phyloP scores from a whole-genome alignment of 2,113 vertebrate species.

The Nestor notabilis region DNA sequence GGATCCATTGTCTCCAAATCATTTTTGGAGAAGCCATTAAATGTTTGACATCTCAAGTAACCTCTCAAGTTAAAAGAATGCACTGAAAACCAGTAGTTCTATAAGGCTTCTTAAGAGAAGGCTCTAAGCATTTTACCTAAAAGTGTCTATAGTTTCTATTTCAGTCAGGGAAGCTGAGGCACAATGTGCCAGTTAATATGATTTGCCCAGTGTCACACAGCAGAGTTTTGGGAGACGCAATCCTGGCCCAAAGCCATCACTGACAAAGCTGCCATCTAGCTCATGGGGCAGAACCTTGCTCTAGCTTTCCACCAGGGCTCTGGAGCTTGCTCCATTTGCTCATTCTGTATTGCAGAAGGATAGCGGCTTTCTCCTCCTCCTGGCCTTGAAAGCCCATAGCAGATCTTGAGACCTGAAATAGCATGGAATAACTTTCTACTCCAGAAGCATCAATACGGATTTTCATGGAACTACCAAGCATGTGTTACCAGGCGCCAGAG shows the following conservation, averaged over 20 bases:
- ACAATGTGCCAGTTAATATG: fast-evolving
- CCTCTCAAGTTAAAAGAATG: not conserved
- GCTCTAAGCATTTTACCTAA: not conserved
- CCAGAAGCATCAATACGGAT: not conserved
- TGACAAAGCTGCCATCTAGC: not conserved
- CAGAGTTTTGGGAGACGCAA: fast-evolving
- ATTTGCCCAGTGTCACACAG: not conserved
- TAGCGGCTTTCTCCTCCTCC: not conserved
- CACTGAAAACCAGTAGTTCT: not conserved
- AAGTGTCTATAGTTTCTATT: not conserved
- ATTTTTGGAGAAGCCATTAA: not conserved
- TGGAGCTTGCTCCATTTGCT: not conserved
- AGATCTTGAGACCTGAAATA: not conserved
- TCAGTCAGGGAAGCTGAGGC: not conserved
- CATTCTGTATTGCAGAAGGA: not conserved
- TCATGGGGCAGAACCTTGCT: fast-evolving
- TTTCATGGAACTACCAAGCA: not conserved
- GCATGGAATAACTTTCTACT: not conserved
- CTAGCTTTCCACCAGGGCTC: not conserved
- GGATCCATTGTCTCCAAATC: not conserved
- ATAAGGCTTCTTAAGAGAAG: not conserved
- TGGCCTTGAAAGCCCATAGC: not conserved
- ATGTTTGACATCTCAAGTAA: not conserved
- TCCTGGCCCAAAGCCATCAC: not conserved
- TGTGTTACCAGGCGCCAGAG: not conserved